Evolutionary conservation across 2,113 vertebrate genomes (phyloP).

Genomic region (Megaceryle maxima): DNA sequence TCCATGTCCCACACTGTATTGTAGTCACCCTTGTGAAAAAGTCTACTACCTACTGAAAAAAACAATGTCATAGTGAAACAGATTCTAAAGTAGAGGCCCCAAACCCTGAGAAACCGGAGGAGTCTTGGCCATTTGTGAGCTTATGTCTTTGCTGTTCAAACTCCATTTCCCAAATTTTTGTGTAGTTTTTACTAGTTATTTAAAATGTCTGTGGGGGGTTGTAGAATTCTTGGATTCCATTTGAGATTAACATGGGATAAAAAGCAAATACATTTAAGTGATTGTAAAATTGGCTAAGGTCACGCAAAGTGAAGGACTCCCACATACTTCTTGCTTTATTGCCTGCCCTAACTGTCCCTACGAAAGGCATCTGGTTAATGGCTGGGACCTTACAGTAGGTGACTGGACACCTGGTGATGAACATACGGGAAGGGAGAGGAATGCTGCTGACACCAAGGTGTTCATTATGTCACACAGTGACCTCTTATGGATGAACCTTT

Average conservation of each 20-base stretch:
- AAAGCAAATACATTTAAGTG: background rate
- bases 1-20: background rate
- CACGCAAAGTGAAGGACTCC: background rate
- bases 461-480: background rate
- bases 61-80: background rate
- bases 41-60: background rate
- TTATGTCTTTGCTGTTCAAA: background rate
- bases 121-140: background rate
- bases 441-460: background rate
- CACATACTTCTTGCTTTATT: background rate
- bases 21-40: background rate
- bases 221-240: background rate
- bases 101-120: background rate
- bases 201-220: background rate
- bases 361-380: background rate
- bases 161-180: background rate
- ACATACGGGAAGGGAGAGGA: background rate
- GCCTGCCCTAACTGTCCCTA: background rate
- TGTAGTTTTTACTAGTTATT: background rate
- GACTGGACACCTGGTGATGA: background rate
- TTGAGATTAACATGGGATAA: background rate
- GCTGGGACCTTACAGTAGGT: background rate
- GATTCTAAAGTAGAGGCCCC: background rate
- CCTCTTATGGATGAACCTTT: background rate
- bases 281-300: background rate